Evolutionary conservation across 2,113 vertebrate genomes (phyloP).

Genomic region (Rynchops niger): DNA sequence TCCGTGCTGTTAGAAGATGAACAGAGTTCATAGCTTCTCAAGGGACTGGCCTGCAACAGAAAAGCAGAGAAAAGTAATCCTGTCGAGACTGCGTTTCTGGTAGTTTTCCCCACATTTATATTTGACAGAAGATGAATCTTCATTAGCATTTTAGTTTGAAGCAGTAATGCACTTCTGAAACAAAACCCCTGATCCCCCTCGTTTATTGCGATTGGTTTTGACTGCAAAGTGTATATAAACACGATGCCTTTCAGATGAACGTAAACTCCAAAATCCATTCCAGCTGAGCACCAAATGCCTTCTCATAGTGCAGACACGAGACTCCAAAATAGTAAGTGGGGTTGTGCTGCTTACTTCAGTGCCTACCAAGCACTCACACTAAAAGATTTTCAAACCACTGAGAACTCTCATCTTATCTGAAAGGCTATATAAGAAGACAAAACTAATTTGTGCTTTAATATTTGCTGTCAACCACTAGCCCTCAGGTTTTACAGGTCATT

Average conservation of each 20-base stretch:
- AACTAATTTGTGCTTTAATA: neutral
- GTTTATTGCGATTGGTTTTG: neutral
- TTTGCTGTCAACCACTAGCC: neutral
- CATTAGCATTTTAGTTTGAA: neutral
- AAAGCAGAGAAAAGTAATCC: neutral
- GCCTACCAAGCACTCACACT: neutral
- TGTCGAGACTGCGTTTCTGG: neutral
- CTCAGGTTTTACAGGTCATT: neutral
- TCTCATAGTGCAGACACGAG: fast-evolving
- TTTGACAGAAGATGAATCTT: neutral
- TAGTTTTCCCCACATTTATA: neutral
- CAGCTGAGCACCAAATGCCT: neutral
- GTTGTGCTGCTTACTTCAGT: neutral
- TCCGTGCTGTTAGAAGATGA: neutral
- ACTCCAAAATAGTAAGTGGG: neutral
- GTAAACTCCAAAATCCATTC: neutral
- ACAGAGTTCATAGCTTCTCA: neutral
- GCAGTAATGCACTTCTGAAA: neutral
- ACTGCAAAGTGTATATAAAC: neutral
- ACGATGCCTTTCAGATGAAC: neutral
- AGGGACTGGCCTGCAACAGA: neutral
- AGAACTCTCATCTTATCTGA: neutral
- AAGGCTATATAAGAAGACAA: neutral
- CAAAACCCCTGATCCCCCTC: neutral
- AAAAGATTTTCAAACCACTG: neutral